Evolutionary conservation across 2,888 invertebrate species (phyloP), one percentile per base, ranked within the genome.

Genomic region (Tenodera sinensis): DNA sequence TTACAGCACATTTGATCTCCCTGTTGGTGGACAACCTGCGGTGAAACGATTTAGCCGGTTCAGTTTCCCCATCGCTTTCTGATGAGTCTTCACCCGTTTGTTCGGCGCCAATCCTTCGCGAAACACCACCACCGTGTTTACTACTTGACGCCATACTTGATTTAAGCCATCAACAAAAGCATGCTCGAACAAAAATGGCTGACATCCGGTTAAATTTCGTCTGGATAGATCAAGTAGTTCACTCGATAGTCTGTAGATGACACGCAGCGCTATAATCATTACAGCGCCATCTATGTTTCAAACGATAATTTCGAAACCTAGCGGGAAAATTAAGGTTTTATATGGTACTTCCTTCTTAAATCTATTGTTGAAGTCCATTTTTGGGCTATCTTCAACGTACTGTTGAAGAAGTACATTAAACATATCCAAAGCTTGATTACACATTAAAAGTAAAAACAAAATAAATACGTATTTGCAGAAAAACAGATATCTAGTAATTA

Each of bases 11-110:
- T 93, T 96, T 97, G 93, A 97, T 96, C 93, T 96, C 96, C 93
- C 96, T 96, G 94, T 97, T 97, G 90, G 97, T 97, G 90, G 97
- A 97, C 93, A 97, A 95, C 92, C 97, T 95, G 92, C 97, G 95
- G 92, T 96, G 96, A 93, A 97, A 96, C 91, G 96, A 95, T 93
- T 95, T 95, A 91, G 96, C 97, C 92, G 96, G 96, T 93, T 97
- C 97, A 89, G 96, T 96, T 93, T 97, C 97, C 93, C 96, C 96
- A 93, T 97, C 97, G 94, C 97, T 97, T 93, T 97, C 97, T 71
- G 97, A 96, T 90, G 96, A 96, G 91, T 96, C 96, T 91, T 95
- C 96, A 90, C 92, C 91, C 89, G 85, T 54, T 88, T 89, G 84
- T 88, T 90, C 90, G 42, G 28, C 54, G 27, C 88, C 71, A 20